These are phyloP conservation scores for Nemopilema nomurai DNA, from an alignment of 30 jellyfish, hydroid and myxozoan species.

Conservation along the genomic window DNA sequence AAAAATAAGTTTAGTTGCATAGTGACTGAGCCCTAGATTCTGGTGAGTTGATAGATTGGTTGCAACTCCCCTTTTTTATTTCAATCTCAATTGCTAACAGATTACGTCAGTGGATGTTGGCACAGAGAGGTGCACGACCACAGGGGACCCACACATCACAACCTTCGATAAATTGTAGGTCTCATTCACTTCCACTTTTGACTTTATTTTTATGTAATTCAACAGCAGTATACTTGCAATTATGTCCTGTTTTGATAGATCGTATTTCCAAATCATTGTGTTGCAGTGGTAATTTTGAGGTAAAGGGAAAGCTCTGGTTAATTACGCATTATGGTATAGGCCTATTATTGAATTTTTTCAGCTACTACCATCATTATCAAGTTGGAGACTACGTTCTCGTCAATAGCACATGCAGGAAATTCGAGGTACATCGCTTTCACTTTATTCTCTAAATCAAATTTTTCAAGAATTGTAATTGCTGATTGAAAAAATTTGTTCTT, in stretches of 20 bases:
- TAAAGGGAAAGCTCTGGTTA: too few species aligned
- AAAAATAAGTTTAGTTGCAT: neutral
- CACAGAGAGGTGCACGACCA: conserved; percentile 84
- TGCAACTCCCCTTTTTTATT: neutral
- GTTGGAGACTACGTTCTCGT: conserved; percentile 92
- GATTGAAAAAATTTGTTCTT: too few species aligned
- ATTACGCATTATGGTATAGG: too few species aligned
- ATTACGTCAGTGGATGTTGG: conserved; percentile 75
- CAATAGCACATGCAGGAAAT: conserved; percentile 73
- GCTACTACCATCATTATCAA: conserved; percentile 73
- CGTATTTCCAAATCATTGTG: too few species aligned
- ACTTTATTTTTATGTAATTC: neutral
- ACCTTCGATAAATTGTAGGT: conserved; percentile 80
- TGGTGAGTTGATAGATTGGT: neutral
- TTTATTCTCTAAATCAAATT: neutral
- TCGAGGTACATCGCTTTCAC: conserved; percentile 58
- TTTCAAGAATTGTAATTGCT: neutral
- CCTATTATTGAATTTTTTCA: neutral
- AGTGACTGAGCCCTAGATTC: neutral
- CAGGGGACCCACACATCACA: conserved; percentile 89
- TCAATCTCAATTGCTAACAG: conserved; percentile 23
- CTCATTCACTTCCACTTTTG: too few species aligned
- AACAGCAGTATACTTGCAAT: neutral
- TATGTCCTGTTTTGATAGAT: too few species aligned
- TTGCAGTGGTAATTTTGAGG: too few species aligned